Percentiles rank a stretch among this genome's conserved stretches.
Conservation (phyloP, 2,888 invertebrate genomes). For the Dolichomitus sp. region DNA sequence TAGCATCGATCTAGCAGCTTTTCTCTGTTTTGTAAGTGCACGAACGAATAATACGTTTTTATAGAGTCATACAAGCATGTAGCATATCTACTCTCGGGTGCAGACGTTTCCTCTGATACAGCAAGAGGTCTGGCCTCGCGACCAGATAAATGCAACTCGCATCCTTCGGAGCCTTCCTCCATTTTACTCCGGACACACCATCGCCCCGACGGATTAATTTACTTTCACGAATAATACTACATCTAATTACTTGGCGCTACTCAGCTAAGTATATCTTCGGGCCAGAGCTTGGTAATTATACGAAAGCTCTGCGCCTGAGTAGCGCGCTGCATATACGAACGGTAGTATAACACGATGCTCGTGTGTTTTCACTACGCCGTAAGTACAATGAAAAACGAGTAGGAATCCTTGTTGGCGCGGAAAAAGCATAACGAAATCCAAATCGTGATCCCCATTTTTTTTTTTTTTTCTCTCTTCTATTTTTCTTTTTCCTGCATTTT, state of each 20-base stretch:
- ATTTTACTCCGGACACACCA: neutral
- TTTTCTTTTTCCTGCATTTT: neutral
- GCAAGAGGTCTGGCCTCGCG: conserved; percentile 34
- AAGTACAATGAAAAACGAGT: neutral
- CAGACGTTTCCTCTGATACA: conserved; percentile 15
- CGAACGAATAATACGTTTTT: conserved; percentile 39
- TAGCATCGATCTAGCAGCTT: conserved; percentile 13
- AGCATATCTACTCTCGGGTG: neutral
- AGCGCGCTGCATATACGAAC: neutral
- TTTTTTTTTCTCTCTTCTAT: neutral
- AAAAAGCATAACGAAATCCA: conserved; percentile 4
- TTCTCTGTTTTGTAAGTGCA: conserved; percentile 28
- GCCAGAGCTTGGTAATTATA: conserved; percentile 45
- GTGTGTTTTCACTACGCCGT: conserved; percentile 2
- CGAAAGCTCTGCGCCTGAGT: conserved; percentile 28
- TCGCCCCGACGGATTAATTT: conserved; percentile 46
- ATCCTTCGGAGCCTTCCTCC: conserved; percentile 48
- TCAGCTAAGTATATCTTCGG: conserved; percentile 34
- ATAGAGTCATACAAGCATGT: conserved; percentile 36
- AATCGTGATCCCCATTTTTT: neutral
- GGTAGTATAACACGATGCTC: conserved; percentile 20
- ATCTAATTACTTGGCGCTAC: conserved; percentile 42
- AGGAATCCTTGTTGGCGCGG: neutral
- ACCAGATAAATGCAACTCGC: conserved; percentile 47
- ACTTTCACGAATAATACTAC: conserved; percentile 51